Evolutionary conservation across 2,797 vertebrate species (phyloP), one percentile per base, ranked within the genome.

Genomic region (Cyprinodon diabolis): DNA sequence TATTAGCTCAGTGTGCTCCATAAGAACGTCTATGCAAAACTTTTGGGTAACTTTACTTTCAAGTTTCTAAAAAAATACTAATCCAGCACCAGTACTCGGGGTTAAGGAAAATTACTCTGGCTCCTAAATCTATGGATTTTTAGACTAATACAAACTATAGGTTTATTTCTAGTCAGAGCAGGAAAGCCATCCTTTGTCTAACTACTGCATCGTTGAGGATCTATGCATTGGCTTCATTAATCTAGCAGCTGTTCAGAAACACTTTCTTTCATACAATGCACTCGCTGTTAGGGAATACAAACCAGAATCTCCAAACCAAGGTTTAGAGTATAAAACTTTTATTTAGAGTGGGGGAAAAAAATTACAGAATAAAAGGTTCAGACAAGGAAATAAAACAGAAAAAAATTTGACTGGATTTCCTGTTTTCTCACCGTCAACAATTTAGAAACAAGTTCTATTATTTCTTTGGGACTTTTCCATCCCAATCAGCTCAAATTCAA

Each of bases 51-150:
- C 83, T 91, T 89, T 87, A 30, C 81, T 87, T 43, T 77, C 60
- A 86, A 72, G 83, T 69, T 48, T 82, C 83, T 85, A 86, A 88
- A 87, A 87, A 87, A 84, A 58, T 40, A 76, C 71, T 68, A 71
- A 85, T 84, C 71, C 66, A 76, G 74, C 72, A 86, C 84, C 69
- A 55, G 66, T 5, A 67, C 48, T 84, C 67, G 56, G 82, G 78
- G 87, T 89, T 30, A 30, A 81, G 66, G 4, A 67, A 63, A 78
- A 83, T 82, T 68, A 83, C 76, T 77, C 8, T 3, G 17, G 67
- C 66, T 51, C 37, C 79, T 72, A 86, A 85, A 85, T 65, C 54
- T 77, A 71, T 80, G 49, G 78, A 82, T 81, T 86, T 58, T 77
- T 77, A 49, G 75, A 82, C 69, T 58, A 54, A 62, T 78, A 57